Percentiles rank a stretch among this genome's conserved stretches.
Conservation (phyloP, 2,797 vertebrate species). For the Sebastes nivosus region DNA sequence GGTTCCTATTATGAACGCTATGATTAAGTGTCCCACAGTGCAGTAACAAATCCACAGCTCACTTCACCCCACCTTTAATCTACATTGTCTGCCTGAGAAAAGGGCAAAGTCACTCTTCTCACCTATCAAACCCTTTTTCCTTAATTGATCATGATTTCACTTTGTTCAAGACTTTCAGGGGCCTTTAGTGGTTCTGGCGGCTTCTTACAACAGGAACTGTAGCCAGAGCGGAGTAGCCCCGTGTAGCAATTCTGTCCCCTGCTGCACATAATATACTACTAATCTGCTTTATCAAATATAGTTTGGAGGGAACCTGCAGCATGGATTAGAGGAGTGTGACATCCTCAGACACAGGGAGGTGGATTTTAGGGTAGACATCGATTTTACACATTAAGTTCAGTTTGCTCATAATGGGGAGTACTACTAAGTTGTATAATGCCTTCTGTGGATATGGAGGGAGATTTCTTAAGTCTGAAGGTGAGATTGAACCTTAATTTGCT, state of each 20-base stretch:
- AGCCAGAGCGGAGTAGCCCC: background rate
- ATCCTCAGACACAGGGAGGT: background rate
- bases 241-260: background rate
- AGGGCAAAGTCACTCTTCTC: constrained; percentile 67
- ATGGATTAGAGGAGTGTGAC: background rate
- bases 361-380: background rate
- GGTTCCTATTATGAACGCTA: constrained; percentile 69
- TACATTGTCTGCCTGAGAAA: constrained; percentile 71
- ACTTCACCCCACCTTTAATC: constrained; percentile 71
- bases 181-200: background rate
- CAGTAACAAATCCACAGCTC: constrained; percentile 63
- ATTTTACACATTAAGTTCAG: background rate
- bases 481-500: background rate
- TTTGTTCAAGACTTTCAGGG: constrained; percentile 41
- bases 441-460: background rate
- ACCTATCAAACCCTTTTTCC: constrained; percentile 54
- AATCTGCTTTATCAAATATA: background rate
- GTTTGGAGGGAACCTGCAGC: background rate
- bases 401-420: background rate
- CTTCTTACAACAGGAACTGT: constrained; percentile 11
- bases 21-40: constrained; percentile 74
- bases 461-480: background rate
- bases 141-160: constrained; percentile 61
- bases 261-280: background rate
- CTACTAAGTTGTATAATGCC: background rate